Evolutionary conservation across 2,888 invertebrate species (phyloP).

Genomic region (Alviniconcha strummeri): DNA sequence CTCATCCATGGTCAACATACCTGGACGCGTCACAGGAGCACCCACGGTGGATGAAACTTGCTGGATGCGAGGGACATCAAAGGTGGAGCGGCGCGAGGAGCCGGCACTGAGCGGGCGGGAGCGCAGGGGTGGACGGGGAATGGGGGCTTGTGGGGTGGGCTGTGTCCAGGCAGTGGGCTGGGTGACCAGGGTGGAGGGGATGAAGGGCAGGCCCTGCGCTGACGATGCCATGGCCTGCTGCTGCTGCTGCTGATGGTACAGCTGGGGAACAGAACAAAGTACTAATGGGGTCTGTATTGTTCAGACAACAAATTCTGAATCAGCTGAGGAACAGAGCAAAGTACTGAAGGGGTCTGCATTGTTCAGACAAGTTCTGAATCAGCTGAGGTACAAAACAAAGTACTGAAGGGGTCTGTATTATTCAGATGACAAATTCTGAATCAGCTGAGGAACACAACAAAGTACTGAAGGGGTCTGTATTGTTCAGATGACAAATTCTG

Average conservation of each 20-base stretch:
- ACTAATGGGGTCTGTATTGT: too few relatives aligned
- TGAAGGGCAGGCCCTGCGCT: conserved; percentile 31
- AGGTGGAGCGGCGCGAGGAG: conserved; percentile 39
- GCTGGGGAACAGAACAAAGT: background rate
- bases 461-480: too few relatives aligned
- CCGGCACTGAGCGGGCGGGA: conserved; percentile 71
- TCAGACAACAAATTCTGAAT: background rate
- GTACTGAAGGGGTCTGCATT: too few relatives aligned
- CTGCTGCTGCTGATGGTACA: conserved; percentile 17
- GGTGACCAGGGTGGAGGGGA: conserved; percentile 48
- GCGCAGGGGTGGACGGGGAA: conserved; percentile 63
- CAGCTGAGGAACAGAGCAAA: background rate
- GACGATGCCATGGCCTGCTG: background rate
- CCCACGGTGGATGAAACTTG: background rate
- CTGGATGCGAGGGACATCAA: conserved; percentile 30
- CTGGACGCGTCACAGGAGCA: conserved; percentile 1
- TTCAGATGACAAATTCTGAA: background rate
- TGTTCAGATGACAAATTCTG: background rate
- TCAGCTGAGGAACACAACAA: background rate
- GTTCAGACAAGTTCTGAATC: background rate
- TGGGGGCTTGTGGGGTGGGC: conserved; percentile 47
- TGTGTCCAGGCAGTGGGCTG: conserved; percentile 46
- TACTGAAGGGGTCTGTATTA: too few relatives aligned
- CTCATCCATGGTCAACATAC: background rate
- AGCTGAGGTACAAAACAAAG: background rate